Percentiles rank a stretch among this genome's conserved stretches.
Evolutionary conservation across 2,888 invertebrate species (phyloP).

Genomic region (Aricia artaxerxes): DNA sequence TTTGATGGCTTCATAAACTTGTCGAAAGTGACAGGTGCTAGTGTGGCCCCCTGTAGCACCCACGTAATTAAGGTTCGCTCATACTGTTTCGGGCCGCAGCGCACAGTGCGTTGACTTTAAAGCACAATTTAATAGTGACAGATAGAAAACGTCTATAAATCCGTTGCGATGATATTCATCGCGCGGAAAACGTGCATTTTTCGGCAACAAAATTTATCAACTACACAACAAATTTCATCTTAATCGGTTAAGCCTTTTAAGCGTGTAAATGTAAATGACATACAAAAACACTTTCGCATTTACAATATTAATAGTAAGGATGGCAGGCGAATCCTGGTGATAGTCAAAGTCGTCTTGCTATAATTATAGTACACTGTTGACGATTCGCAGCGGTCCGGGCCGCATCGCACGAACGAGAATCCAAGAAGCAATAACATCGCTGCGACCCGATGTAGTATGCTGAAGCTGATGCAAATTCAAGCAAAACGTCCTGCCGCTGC

Average conservation of each 20-base stretch:
- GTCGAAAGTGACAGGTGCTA: conserved; percentile 27
- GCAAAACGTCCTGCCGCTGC: background rate
- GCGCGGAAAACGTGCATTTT: too few relatives aligned
- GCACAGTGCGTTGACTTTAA: background rate
- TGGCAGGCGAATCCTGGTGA: background rate
- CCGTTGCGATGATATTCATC: too few relatives aligned
- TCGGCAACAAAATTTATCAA: too few relatives aligned
- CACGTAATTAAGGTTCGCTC: background rate
- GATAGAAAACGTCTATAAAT: too few relatives aligned
- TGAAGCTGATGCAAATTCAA: too few relatives aligned
- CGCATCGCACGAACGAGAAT: too few relatives aligned
- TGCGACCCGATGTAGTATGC: background rate
- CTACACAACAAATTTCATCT: background rate
- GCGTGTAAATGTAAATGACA: background rate
- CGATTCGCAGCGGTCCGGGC: too few relatives aligned
- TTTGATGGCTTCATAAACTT: conserved; percentile 26
- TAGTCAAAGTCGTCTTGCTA: too few relatives aligned
- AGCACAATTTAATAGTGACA: too few relatives aligned
- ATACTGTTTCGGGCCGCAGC: background rate
- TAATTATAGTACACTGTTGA: too few relatives aligned
- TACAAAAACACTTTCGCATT: background rate
- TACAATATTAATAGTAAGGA: background rate
- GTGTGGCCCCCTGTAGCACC: background rate
- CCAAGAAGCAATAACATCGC: background rate
- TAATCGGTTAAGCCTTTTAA: background rate